Base-by-base conservation (phyloP, 2,888 invertebrate species). In the Phania funesta region DNA sequence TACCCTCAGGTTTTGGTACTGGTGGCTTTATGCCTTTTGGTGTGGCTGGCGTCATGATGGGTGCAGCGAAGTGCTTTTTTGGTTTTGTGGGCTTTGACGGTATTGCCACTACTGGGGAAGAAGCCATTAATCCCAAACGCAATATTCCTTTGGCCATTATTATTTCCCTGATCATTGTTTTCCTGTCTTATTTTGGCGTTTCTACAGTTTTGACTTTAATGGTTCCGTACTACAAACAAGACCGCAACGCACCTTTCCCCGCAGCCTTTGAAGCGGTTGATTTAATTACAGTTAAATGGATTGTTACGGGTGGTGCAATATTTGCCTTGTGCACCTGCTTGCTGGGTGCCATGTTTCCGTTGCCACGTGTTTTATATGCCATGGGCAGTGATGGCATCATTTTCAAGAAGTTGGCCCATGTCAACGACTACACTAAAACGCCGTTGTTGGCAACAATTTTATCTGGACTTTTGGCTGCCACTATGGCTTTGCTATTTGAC, bases 81-180 rank as follows among this genome's bases (percentile, higher is more conserved):
- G 98, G 97, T 16, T 99, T 98, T 90, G 97, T 99, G 6, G 98
- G 99, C 22, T 99, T 99, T 90, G 99, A 99, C 91, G 95, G 96
- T 85, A 96, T 97, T 6, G 97, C 97, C 9, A 96, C 97, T 4
- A 96, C 96, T 0, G 96, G 96, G 0, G 99, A 99, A 90, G 99
- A 99, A 90, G 98, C 98, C 0, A 96, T 96, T 88, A 97, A 97
- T 91, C 98, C 99, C 0, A 96, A 97, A 90, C 93, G 94, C 82
- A 95, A 97, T 85, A 98, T 99, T 77, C 99, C 99, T 0, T 90
- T 98, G 48, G 96, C 98, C 20, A 98, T 99, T 81, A 94, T 97
- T 0, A 87, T 96, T 2, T 97, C 98, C 0, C 91, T 99, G 68
- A 89, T 95, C 3, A 93, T 97, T 78, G 96, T 98, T 70, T 98